Percentiles rank a stretch among this genome's conserved stretches.
Conservation (phyloP, 2,113 vertebrate species). For the Hemiprocne comata region DNA sequence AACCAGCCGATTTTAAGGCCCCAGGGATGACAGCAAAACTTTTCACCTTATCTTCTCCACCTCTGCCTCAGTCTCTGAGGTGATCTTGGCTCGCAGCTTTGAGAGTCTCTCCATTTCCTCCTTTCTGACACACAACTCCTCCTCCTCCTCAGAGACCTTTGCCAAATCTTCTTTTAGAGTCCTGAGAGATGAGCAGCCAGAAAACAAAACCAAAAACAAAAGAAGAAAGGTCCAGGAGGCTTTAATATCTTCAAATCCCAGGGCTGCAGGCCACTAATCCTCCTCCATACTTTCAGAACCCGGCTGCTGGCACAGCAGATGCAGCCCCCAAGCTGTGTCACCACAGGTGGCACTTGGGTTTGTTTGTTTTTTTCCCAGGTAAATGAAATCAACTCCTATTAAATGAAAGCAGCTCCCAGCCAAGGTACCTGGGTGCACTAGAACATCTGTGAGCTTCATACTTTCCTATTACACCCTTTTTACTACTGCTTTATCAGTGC, state of each 20-base stretch:
- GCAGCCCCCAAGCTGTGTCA: not conserved
- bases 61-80: conserved; percentile 60
- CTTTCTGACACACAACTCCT: conserved; percentile 73
- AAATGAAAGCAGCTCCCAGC: not conserved
- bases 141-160: conserved; percentile 64
- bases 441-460: not conserved
- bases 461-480: not conserved
- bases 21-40: not conserved
- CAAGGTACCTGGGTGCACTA: no score
- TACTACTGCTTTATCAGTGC: not conserved
- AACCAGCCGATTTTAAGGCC: accelerated
- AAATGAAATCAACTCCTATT: not conserved
- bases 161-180: conserved; percentile 72
- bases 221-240: not conserved
- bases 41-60: conserved; percentile 79
- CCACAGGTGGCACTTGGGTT: not conserved
- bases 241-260: not conserved
- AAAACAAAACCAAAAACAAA: no score
- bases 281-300: not conserved
- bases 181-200: conserved; percentile 57
- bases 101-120: conserved; percentile 67
- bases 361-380: not conserved
- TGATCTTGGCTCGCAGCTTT: conserved; percentile 65
- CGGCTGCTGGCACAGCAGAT: no score
- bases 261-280: not conserved